phyloP scores from a whole-genome alignment of 1,140 invertebrate species.

The Archivesica marissinica region DNA sequence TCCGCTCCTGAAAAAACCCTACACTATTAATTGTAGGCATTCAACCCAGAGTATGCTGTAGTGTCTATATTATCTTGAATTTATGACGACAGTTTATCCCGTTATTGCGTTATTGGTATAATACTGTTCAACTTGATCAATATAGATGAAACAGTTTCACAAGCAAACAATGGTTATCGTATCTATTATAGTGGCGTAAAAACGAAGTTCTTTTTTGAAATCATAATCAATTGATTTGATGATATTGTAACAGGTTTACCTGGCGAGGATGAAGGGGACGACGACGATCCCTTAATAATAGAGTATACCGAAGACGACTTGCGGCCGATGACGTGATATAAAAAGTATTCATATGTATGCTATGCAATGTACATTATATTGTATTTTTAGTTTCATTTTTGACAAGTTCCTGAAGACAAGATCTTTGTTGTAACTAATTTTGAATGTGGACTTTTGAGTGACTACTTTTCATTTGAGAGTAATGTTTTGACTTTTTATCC shows the following conservation, averaged over 20 bases:
- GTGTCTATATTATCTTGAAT: not conserved
- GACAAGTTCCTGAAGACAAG: too few relatives aligned
- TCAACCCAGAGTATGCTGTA: not conserved
- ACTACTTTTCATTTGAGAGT: too few relatives aligned
- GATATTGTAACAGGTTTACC: not conserved
- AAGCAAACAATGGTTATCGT: not conserved
- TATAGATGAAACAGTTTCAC: not conserved
- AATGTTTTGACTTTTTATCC: too few relatives aligned
- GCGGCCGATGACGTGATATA: slow-evolving; percentile 24
- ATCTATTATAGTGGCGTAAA: too few relatives aligned
- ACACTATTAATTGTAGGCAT: too few relatives aligned
- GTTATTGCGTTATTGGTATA: too few relatives aligned
- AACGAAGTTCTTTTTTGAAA: too few relatives aligned
- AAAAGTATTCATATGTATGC: not conserved
- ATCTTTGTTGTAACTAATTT: too few relatives aligned
- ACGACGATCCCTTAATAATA: slow-evolving; percentile 25
- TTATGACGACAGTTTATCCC: not conserved
- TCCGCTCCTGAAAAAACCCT: too few relatives aligned
- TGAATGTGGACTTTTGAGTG: too few relatives aligned
- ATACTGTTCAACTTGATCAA: too few relatives aligned
- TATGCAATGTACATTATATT: not conserved
- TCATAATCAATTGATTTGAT: too few relatives aligned
- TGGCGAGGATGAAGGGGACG: not conserved
- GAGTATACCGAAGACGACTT: slow-evolving; percentile 3
- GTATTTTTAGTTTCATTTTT: not conserved